Base-by-base conservation (phyloP, 2,113 vertebrate genomes). In the Sebastes fasciatus region DNA sequence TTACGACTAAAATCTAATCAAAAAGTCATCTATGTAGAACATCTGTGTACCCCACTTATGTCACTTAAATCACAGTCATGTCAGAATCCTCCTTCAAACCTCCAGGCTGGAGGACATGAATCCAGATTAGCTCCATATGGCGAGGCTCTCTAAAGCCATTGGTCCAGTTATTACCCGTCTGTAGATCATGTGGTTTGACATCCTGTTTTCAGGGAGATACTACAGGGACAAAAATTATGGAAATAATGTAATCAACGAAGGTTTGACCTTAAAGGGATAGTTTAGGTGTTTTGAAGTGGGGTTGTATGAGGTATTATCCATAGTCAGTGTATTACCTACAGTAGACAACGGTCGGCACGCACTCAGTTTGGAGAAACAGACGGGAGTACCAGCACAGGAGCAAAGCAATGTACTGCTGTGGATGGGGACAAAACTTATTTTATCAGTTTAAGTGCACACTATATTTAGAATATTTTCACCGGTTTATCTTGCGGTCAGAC, bases 81-180 rank as follows among this genome's bases (percentile, higher is more conserved):
- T 79, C 66, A 67, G 34, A 77, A 1, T 70, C 21, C 21, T 77
- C 64, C 51, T 75, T 77, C 51, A 70, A 71, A 64, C 74, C 21
- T 54, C 40, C 46, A 40, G 34, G 16, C 70, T 79, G 4, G 19
- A 79, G 77, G 49, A 58, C 23, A 67, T 73, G 43, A 71, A 51
- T 80, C 17, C 46, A 77, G 63, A 81, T 67, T 23, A 67, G 71
- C 81, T 72, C 81, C 81, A 79, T 86, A 82, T 76, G 84, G 69
- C 34, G 48, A 77, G 14, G 23, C 77, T 77, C 77, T 72, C 17
- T 71, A 57, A 83, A 78, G 68, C 67, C 72, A 21, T 42, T 78
- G 72, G 61, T 66, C 71, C 61, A 57, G 55, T 82, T 74, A 58
- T 58, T 49, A 19, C 51, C 46, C 9, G 2, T 58, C 40, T 26